Base-by-base conservation (phyloP, 2,888 invertebrate genomes). In the Strigamia maritima region DNA sequence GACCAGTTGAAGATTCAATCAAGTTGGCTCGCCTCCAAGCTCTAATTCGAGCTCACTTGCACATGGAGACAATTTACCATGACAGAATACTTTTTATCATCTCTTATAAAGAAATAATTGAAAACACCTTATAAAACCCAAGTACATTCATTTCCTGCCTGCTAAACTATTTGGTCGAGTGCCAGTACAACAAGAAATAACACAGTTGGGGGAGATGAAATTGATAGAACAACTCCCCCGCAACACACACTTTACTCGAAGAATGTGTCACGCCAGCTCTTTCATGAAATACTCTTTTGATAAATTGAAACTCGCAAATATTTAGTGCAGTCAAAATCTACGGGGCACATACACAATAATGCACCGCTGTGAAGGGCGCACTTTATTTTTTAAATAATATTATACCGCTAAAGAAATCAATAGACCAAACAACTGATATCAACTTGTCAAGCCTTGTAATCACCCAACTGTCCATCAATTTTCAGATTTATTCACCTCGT, bases 1-100 rank as follows among this genome's bases (percentile, higher is more conserved):
- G 54, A 19, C 19, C 54, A 54, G 54, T 54, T 54, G 54, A 54
- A 54, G 54, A 54, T 54, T 54, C 22, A 54, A 54, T 54, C 54
- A 54, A 54, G 19, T 54, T 54, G 54, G 54, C 54, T 54, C 19
- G n/a, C 19, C 4, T 54, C 54, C 54, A 54, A 54, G 35, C 74
- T 74, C 74, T 74, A 74, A 74, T 74, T 74, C 74, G 35, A 74
- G 74, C 28, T 54, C 28, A 14, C 35, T 74, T 74, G 76, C 76
- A 76, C 76, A 76, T 76, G 76, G 76, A 76, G 76, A 76, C 40
- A 40, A 40, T 76, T 76, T 76, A 38, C 76, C 35, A 74, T 76
- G 38, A 38, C 40, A 35, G 26, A 76, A 35, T 76, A 76, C 40
- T 24, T 40, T 76, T 40, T 38, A 76, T 76, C 76, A 31, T 38